Evolutionary conservation across 2,113 vertebrate genomes (phyloP).

Genomic region (Todiramphus saurophagus): DNA sequence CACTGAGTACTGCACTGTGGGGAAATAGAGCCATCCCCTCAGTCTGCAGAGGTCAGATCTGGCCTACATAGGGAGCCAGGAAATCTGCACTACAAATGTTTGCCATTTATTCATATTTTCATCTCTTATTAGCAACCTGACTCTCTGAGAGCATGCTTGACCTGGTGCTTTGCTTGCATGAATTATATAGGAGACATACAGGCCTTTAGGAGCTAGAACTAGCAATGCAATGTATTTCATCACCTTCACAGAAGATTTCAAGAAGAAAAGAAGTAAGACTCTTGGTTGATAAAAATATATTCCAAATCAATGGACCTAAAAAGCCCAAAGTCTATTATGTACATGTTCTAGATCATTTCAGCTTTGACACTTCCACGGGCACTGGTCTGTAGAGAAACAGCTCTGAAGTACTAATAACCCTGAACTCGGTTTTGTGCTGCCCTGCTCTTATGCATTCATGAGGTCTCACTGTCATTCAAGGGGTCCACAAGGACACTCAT

Average conservation of each 20-base stretch:
- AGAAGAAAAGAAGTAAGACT: neutral
- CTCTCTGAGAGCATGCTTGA: neutral
- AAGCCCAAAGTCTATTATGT: neutral
- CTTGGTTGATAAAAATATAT: neutral
- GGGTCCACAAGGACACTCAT: neutral
- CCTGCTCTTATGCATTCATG: neutral
- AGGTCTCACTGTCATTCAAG: neutral
- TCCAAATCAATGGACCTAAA: neutral
- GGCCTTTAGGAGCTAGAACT: neutral
- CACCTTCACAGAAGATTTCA: neutral
- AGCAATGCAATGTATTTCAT: neutral
- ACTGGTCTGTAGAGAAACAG: neutral
- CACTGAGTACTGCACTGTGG: neutral
- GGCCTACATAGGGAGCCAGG: neutral
- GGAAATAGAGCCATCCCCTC: neutral
- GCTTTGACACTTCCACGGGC: neutral
- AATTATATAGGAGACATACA: neutral
- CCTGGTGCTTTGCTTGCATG: neutral
- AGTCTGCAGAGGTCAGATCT: neutral
- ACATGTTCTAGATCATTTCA: slow-evolving; percentile 43
- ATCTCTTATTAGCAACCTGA: slow-evolving; percentile 20
- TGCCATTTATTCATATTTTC: slow-evolving; percentile 10
- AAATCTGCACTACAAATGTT: slow-evolving; percentile 14
- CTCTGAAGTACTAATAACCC: neutral
- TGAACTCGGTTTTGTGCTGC: neutral